phyloP scores from a whole-genome alignment of 2,113 vertebrate genomes.

The Siniperca knerii region DNA sequence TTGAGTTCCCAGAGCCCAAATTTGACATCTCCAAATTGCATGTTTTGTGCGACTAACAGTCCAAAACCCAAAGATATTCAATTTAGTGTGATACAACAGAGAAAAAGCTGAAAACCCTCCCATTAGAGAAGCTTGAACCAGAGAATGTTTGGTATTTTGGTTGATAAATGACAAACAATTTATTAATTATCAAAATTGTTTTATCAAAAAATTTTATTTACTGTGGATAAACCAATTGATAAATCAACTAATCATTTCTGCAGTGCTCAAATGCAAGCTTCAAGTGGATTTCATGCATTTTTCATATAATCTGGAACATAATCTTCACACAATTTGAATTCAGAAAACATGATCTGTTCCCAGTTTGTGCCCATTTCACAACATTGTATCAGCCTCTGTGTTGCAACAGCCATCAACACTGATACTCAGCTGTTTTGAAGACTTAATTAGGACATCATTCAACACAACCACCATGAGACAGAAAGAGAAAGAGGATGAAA shows the following conservation, averaged over 20 bases:
- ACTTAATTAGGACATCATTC: slow-evolving; percentile 42
- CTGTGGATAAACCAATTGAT: not conserved
- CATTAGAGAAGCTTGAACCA: not conserved
- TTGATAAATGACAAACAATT: not conserved
- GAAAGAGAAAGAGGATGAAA: not conserved
- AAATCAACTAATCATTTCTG: not conserved
- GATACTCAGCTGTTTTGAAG: slow-evolving; percentile 34
- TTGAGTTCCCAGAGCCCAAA: not conserved
- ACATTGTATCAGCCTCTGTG: slow-evolving; percentile 9
- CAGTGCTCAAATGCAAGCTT: not conserved
- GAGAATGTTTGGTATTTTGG: not conserved
- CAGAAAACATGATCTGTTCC: not conserved
- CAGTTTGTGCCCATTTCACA: not conserved
- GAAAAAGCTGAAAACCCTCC: not conserved
- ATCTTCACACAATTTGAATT: not conserved
- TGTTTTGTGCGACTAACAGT: not conserved
- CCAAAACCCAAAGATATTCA: not conserved
- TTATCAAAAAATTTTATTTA: too few species aligned
- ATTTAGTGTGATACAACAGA: not conserved
- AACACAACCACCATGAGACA: slow-evolving; percentile 12
- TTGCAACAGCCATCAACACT: slow-evolving; percentile 19
- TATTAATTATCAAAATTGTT: not conserved
- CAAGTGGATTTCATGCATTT: not conserved
- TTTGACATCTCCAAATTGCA: not conserved
- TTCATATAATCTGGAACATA: not conserved